Evolutionary conservation across 1,140 invertebrate species (phyloP).

Genomic region (Calycopis cecrops): DNA sequence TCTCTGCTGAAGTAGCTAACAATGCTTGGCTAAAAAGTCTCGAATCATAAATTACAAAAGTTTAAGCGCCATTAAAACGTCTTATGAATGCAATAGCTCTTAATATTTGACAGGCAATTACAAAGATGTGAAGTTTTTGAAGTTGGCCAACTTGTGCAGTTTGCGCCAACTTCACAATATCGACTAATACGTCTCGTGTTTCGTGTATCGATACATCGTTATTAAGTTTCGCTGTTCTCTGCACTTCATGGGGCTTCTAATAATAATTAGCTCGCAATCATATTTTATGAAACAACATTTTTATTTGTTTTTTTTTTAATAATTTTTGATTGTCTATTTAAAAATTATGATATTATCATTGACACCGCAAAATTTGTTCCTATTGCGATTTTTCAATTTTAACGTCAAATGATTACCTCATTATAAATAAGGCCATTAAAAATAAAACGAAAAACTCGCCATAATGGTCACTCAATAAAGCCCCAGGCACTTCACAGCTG

Average conservation of each 20-base stretch:
- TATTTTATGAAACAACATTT: too few species aligned
- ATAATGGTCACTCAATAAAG: too few species aligned
- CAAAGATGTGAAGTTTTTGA: constrained; percentile 1
- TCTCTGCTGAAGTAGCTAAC: not conserved
- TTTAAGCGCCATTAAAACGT: not conserved
- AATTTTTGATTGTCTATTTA: too few species aligned
- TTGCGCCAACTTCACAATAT: not conserved
- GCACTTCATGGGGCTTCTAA: not conserved
- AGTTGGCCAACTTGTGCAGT: not conserved
- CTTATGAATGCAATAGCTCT: not conserved
- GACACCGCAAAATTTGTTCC: too few species aligned
- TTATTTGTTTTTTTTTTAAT: too few species aligned
- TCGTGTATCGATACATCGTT: constrained; percentile 3
- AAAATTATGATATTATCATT: too few species aligned
- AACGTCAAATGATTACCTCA: too few species aligned
- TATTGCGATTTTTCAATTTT: too few species aligned
- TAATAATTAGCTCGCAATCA: not conserved
- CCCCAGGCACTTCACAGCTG: too few species aligned
- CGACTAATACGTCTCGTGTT: not conserved
- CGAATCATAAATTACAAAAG: not conserved
- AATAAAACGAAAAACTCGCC: too few species aligned
- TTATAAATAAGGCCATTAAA: too few species aligned
- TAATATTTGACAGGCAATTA: constrained; percentile 9
- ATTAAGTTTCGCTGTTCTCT: not conserved
- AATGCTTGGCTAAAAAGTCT: not conserved